Base-by-base conservation (phyloP, 2,888 invertebrate species). In the Bombylius discolor region DNA sequence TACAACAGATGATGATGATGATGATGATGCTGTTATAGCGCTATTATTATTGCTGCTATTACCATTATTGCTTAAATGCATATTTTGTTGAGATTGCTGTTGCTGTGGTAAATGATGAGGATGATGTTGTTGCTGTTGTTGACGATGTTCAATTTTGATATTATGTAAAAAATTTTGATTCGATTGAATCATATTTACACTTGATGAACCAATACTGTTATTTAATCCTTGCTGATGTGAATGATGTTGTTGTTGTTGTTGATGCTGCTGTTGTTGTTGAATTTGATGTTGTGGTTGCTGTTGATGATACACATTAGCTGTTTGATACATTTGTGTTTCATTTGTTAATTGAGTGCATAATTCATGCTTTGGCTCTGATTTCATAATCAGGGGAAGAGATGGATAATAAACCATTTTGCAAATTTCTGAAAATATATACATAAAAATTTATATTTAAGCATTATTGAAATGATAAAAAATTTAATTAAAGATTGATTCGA, bases 321-420 rank as follows among this genome's bases (percentile, higher is more conserved):
- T 64, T 57, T 58, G 62, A 49, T 53, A 64, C 53, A 63, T 57
- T 56, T 64, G 60, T 39, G 57, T 56, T 53, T 64, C 63, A 34
- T 53, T 53, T 55, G 65, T 64, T 36, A 70, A 58, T 7, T 66
- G 64, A 13, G 65, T 60, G 52, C 73, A 73, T 53, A 70, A 67
- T 54, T 71, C 69, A 63, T 72, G 70, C 54, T 65, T 63, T 59
- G 69, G 70, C 60, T 74, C 74, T 42, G 70, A 67, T 67, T 74
- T 73, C 64, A 73, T 70, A 57, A 74, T 70, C 53, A 74, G 62
- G 59, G 70, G 72, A 56, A 70, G 66, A 51, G 74, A 66, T 59
- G 71, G 68, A 62, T 74, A 72, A 62, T 74, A 74, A 56, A 74
- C 74, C 74, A 74, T 74, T 60, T 71, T 73, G 64, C 61, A 61